phyloP scores from a whole-genome alignment of 2,888 invertebrate species.

The Tetragonisca angustula region DNA sequence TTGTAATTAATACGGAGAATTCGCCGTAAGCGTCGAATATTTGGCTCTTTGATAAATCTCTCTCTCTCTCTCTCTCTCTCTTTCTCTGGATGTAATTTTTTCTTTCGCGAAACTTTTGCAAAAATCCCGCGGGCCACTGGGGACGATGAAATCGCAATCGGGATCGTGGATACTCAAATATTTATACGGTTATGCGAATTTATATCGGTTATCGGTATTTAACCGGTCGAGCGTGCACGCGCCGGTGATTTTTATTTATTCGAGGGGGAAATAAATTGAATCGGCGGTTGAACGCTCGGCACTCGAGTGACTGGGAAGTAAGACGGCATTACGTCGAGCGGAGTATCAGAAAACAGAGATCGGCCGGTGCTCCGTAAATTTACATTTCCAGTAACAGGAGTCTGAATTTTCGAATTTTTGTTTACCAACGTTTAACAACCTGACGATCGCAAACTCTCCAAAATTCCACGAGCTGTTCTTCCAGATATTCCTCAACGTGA shows the following conservation, averaged over 20 bases:
- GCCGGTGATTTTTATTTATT: background rate
- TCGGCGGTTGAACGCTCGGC: background rate
- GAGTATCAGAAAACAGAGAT: no score
- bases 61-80: no score
- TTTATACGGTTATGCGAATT: background rate
- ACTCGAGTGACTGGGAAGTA: background rate
- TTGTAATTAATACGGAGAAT: constrained; percentile 23
- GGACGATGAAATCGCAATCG: background rate
- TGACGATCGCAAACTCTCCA: no score
- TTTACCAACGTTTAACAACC: no score
- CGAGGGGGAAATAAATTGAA: background rate
- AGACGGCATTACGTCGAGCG: no score
- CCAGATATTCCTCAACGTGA: no score
- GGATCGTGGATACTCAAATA: background rate
- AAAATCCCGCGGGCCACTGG: background rate
- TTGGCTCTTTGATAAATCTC: no score
- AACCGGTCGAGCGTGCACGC: background rate
- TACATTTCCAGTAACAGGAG: no score
- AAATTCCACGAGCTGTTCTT: no score
- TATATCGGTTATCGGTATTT: background rate
- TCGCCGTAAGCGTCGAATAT: background rate
- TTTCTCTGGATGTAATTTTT: background rate
- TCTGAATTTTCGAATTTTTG: no score
- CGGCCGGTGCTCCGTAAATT: no score
- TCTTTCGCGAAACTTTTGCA: background rate